Evolutionary conservation across 2,113 vertebrate genomes (phyloP).

Genomic region (Callipepla californica): DNA sequence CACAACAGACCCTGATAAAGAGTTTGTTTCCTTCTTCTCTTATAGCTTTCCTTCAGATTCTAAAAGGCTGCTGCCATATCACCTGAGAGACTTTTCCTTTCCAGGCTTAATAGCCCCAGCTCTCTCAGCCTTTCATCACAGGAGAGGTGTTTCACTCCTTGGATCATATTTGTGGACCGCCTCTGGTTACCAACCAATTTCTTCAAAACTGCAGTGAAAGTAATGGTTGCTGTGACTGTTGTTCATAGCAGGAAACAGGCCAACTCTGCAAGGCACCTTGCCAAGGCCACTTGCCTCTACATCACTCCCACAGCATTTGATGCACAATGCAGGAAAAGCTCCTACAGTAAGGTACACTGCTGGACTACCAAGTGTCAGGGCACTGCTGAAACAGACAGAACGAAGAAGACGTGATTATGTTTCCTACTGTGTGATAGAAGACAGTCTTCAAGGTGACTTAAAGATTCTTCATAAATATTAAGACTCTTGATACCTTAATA

Average conservation of each 20-base stretch:
- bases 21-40: too few relatives aligned
- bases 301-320: background rate
- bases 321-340: background rate
- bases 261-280: slow-evolving; percentile 36
- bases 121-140: too few relatives aligned
- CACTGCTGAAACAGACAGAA: background rate
- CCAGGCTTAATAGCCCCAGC: too few relatives aligned
- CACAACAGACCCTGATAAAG: too few relatives aligned
- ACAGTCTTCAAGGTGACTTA: background rate
- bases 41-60: too few relatives aligned
- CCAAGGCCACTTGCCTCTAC: slow-evolving; percentile 6
- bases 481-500: background rate
- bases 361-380: background rate
- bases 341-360: background rate
- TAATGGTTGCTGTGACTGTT: background rate
- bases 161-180: too few relatives aligned
- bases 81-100: too few relatives aligned
- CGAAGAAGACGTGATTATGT: background rate
- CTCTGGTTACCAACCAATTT: background rate
- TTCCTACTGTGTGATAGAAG: rapidly evolving
- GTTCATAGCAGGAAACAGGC: background rate
- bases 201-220: background rate
- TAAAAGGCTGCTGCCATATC: too few relatives aligned
- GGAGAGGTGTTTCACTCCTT: too few relatives aligned
- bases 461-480: background rate